These are phyloP conservation scores for Chaetoderma sp. DNA, from an alignment of 2,888 invertebrate genomes.

Conservation along the genomic window DNA sequence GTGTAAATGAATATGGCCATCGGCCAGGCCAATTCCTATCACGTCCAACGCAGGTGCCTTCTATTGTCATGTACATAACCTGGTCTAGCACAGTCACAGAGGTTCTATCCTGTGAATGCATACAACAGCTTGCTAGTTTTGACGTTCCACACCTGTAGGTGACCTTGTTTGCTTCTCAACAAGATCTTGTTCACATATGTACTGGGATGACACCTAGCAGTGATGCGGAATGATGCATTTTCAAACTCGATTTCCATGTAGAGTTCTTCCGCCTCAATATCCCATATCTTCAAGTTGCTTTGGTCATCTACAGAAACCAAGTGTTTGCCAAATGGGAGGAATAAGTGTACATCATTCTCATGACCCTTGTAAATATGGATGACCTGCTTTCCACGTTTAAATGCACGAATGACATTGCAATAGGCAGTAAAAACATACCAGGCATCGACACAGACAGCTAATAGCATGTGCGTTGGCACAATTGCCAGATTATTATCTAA, in stretches of 20 bases:
- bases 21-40: constrained; percentile 85
- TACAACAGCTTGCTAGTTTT: constrained; percentile 75
- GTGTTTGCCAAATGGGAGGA: constrained; percentile 86
- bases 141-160: constrained; percentile 90
- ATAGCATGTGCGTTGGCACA: too few relatives aligned
- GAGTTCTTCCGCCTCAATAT: constrained; percentile 79
- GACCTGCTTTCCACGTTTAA: constrained; percentile 84
- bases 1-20: constrained; percentile 86
- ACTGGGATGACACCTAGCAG: constrained; percentile 88
- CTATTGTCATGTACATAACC: too few relatives aligned
- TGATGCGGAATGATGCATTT: constrained; percentile 80
- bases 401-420: constrained; percentile 82
- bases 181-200: constrained; percentile 95
- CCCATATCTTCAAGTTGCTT: constrained; percentile 85
- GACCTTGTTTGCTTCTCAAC: constrained; percentile 87
- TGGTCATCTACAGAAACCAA: constrained; percentile 86
- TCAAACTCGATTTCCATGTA: constrained; percentile 69
- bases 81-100: constrained; percentile 83
- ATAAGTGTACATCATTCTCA: constrained; percentile 77
- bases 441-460: constrained; percentile 50
- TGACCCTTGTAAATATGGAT: constrained; percentile 85
- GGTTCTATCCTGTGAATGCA: constrained; percentile 81
- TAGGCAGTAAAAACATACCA: constrained; percentile 59
- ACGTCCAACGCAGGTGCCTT: constrained; percentile 93
- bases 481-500: too few relatives aligned